Base-by-base conservation (phyloP, 2,797 vertebrate genomes). In the Pampus argenteus region DNA sequence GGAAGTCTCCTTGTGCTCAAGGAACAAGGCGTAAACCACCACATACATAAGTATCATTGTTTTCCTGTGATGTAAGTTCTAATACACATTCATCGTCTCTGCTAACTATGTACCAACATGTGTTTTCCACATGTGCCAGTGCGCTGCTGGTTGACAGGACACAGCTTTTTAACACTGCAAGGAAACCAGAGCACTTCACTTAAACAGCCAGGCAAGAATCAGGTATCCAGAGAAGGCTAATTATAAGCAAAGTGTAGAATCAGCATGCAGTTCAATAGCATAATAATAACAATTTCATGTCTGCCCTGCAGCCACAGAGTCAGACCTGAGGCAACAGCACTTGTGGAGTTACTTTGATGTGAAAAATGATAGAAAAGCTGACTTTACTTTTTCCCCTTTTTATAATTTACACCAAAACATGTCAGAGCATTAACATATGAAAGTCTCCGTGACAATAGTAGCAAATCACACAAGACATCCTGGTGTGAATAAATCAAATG, bases 261-360 rank as follows among this genome's bases (percentile, higher is more conserved):
- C 90, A 92, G 91, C 89, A 90, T 78, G 90, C 88, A 78, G 89
- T 88, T 93, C 90, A 92, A 83, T 88, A 84, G 92, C 90, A 91
- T 92, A 87, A 94, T 93, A 93, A 94, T 93, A 93, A 92, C 91
- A 92, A 85, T 90, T 92, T 91, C 89, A 93, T 94, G 92, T 94
- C 85, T 93, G 88, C 92, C 92, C 93, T 56, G 89, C 88, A 92
- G 92, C 91, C 81, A 86, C 74, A 47, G 81, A 88, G 89, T 86
- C 86, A 83, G 83, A 91, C 92, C 91, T 45, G 75, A 89, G 93
- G 94, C 93, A 36, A 82, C 82, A 64, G 74, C 83, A 90, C 90
- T 91, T 86, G 84, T 86, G 78, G 86, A 90, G 87, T 78, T 79
- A 84, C 94, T 94, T 94, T 94, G 93, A 95, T 93, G 92, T 94